Conservation (phyloP, 2,888 invertebrate genomes). For the Cantharis rufa region DNA sequence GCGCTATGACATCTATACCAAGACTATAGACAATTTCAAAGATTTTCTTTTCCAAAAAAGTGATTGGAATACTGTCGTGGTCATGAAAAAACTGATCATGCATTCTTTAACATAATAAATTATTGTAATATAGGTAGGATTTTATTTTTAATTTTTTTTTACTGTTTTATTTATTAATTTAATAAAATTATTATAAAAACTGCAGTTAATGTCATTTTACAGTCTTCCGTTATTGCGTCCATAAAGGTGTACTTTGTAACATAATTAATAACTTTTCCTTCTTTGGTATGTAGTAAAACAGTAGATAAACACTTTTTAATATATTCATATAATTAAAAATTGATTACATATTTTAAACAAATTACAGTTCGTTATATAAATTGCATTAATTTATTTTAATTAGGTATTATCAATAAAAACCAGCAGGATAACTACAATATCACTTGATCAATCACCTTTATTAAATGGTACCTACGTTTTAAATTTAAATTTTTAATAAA, state of each 20-base stretch:
- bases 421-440: too few species aligned
- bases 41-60: not conserved
- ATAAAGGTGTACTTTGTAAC: not conserved
- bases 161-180: conserved; percentile 20
- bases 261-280: not conserved
- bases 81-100: conserved; percentile 20
- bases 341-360: not conserved
- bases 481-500: too few species aligned
- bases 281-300: not conserved
- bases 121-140: conserved; percentile 24
- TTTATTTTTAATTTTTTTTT: conserved; percentile 16
- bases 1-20: conserved; percentile 52
- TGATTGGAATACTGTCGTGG: conserved; percentile 20
- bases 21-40: conserved; percentile 42
- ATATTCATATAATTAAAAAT: not conserved
- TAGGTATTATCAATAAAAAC: too few species aligned
- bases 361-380: not conserved
- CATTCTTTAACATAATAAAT: conserved; percentile 15
- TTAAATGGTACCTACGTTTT: too few species aligned
- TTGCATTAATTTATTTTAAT: too few species aligned
- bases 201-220: not conserved
- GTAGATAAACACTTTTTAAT: not conserved
- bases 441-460: too few species aligned
- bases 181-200: conserved; percentile 7
- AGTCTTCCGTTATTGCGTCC: not conserved